A percentile compares a stretch with the other conserved stretches of the same genome.
Conservation (phyloP, 2,797 vertebrate genomes). For the Novumbra hubbsi region DNA sequence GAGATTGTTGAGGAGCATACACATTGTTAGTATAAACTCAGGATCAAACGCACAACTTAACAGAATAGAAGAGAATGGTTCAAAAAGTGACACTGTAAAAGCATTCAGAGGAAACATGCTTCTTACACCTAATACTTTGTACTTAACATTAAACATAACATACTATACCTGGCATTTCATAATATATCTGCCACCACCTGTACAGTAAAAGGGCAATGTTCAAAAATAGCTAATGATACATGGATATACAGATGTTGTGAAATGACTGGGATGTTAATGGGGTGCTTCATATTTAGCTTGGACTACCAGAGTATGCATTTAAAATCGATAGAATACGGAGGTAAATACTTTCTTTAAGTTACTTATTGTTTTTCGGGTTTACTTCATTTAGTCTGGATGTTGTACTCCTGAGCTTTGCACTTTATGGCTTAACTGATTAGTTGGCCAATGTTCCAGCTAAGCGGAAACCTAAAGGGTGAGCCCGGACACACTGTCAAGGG, state of each 20-base stretch:
- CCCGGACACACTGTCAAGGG: not conserved
- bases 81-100: constrained; percentile 55
- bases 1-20: constrained; percentile 46
- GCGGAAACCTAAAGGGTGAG: not conserved
- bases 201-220: no score
- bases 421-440: not conserved
- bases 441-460: not conserved
- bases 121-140: constrained; percentile 16
- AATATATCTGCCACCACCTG: no score
- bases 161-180: no score
- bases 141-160: no score
- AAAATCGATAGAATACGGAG: not conserved
- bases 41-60: constrained; percentile 63
- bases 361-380: not conserved
- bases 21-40: constrained; percentile 56
- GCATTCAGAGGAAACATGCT: constrained; percentile 39
- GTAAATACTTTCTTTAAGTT: not conserved
- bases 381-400: not conserved
- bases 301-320: not conserved
- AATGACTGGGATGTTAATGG: no score
- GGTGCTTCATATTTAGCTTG: no score
- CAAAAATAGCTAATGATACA: no score
- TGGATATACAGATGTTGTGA: no score
- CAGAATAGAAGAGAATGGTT: constrained; percentile 55
- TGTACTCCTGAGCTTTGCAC: not conserved